Evolutionary conservation across 2,888 invertebrate species (phyloP), one percentile per base, ranked within the genome.

Genomic region (Drosophila kambysellisi): DNA sequence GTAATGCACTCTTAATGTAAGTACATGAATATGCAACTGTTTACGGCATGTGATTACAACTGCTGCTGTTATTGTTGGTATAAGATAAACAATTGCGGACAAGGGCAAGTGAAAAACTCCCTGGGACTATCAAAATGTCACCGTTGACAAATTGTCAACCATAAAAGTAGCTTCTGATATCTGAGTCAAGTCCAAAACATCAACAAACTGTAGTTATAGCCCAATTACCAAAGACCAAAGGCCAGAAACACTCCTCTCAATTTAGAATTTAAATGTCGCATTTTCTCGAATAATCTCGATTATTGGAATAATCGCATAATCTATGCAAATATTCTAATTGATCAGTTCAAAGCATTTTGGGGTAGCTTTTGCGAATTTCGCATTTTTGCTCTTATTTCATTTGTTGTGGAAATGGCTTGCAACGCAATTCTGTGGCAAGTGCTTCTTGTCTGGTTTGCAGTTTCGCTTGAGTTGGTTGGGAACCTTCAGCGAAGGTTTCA

Each of bases 121-220:
- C 74, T 77, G 69, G 51, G 61, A 52, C 77, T 76, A 76, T 76
- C 74, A 76, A 76, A 76, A n/a, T 74, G 76, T 78, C 76, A 78
- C 4, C 54, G 37, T 37, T 32, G 17, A 66, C 69, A 74, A 65
- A 70, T 76, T 62, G 65, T 65, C 59, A 50, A 57, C 39, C 65
- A 78, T 78, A 78, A 76, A 76, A 70, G 29, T 33, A 30, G 25
- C 70, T 50, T 35, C 8, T 15, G 37, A 61, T 61, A 37, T 11
- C 51, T 17, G 33, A 32, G 4, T 50, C 6, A 15, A 33, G 25
- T 53, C 6, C 25, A 33, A 20, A 17, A 39, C 39, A 46, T 4
- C 20, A 15, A 43, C 33, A 56, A 32, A 1, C 17, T 53, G 11
- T 35, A 1, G 20, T 20, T 20, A 29, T 17, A 17, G 4, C 29